A percentile compares a stretch with the other conserved stretches of the same genome.
These are phyloP conservation scores for Osmerus eperlanus DNA, from an alignment of 2,113 vertebrate species.

Conservation along the genomic window DNA sequence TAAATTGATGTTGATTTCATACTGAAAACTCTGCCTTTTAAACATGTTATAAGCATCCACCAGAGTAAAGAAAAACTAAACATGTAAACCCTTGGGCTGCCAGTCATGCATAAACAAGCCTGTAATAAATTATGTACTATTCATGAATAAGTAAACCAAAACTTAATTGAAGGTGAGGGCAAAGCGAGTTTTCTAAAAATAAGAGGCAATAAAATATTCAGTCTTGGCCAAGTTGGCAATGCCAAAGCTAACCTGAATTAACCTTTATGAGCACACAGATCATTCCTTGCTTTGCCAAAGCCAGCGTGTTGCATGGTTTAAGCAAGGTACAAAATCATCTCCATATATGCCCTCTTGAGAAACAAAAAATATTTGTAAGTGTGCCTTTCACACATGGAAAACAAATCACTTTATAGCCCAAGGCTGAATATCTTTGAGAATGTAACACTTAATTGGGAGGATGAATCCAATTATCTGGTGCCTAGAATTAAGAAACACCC, in stretches of 20 bases:
- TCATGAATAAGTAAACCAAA: conserved; percentile 62
- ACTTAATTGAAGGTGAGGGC: conserved; percentile 48
- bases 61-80: conserved; percentile 53
- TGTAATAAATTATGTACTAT: conserved; percentile 59
- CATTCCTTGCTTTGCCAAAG: conserved; percentile 1
- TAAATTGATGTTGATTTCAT: conserved; percentile 19
- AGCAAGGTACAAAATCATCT: background rate
- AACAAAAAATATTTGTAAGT: background rate
- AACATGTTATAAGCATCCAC: conserved; percentile 43
- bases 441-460: conserved; percentile 15
- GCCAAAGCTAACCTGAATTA: conserved; percentile 13
- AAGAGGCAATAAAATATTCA: conserved; percentile 23
- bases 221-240: conserved; percentile 1
- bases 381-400: conserved; percentile 13
- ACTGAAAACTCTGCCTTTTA: conserved; percentile 33
- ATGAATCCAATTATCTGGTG: conserved; percentile 32
- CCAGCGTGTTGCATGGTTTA: background rate
- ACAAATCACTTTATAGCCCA: conserved; percentile 17
- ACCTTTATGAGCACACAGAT: conserved; percentile 6
- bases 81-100: conserved; percentile 46
- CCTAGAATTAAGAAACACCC: conserved; percentile 18
- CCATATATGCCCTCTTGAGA: background rate
- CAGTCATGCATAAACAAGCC: conserved; percentile 60
- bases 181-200: conserved; percentile 37
- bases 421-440: background rate